Evolutionary conservation across 2,888 invertebrate genomes (phyloP).

Genomic region (Platerodrilus igneus): DNA sequence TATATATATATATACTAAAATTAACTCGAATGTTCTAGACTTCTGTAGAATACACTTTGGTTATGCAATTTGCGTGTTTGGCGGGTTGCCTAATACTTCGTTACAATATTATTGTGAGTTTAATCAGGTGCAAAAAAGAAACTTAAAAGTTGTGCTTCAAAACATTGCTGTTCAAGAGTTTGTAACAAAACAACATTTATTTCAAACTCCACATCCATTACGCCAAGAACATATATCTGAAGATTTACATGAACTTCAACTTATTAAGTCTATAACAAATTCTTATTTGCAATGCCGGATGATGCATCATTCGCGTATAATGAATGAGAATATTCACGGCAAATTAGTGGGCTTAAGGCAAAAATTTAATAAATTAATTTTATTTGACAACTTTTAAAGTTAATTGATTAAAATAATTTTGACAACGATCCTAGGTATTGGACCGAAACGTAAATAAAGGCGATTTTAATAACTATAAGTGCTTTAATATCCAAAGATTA

Average conservation of each 20-base stretch:
- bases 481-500: too few relatives aligned
- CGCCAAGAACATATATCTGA: neutral
- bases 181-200: neutral
- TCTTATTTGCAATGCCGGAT: neutral
- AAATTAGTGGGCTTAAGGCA: neutral
- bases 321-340: neutral
- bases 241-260: neutral
- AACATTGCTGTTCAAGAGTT: neutral
- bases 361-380: neutral
- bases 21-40: too few relatives aligned
- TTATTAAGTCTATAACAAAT: neutral
- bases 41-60: too few relatives aligned
- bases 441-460: too few relatives aligned
- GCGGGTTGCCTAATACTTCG: too few relatives aligned
- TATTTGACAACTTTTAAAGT: neutral
- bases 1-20: too few relatives aligned
- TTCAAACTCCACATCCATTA: neutral
- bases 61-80: too few relatives aligned
- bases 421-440: too few relatives aligned
- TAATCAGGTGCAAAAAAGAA: neutral
- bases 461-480: too few relatives aligned
- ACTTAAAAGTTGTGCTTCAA: neutral
- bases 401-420: too few relatives aligned
- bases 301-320: neutral
- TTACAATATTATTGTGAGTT: neutral